phyloP scores from a whole-genome alignment of 1,140 invertebrate species.

The Rhyzopertha dominica region DNA sequence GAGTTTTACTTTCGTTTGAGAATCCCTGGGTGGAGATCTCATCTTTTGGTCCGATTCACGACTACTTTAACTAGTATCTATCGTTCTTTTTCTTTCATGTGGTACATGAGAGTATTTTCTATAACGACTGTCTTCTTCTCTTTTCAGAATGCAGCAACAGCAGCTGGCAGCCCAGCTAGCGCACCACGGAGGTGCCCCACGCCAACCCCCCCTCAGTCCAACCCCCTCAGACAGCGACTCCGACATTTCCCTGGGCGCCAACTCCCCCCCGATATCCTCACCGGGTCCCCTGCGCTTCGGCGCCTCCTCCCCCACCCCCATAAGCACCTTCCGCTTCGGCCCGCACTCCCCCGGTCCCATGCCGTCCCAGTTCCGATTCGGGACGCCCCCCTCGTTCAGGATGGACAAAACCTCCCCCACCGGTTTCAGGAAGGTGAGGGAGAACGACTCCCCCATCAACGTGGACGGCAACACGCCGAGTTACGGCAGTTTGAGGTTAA shows the following conservation, averaged over 20 bases:
- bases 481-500: too few species aligned
- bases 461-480: conserved; percentile 43
- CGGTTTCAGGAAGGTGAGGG: conserved; percentile 22
- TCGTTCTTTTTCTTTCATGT: neutral
- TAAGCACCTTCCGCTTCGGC: conserved; percentile 41
- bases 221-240: conserved; percentile 49
- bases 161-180: conserved; percentile 44
- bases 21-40: conserved; percentile 1
- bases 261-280: conserved; percentile 50
- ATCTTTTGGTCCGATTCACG: neutral
- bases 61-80: conserved; percentile 2
- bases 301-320: conserved; percentile 35
- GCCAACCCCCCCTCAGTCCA: conserved; percentile 37
- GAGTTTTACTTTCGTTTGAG: too few species aligned
- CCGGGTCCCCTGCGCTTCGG: conserved; percentile 39
- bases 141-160: conserved; percentile 47
- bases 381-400: conserved; percentile 34
- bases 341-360: conserved; percentile 44
- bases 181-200: conserved; percentile 34
- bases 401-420: conserved; percentile 26
- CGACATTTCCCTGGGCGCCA: conserved; percentile 52
- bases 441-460: conserved; percentile 33
- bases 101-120: neutral
- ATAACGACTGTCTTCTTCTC: conserved; percentile 8
- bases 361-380: conserved; percentile 43